These are phyloP conservation scores for Drosophila auraria DNA, from an alignment of 1,140 invertebrate species.

Conservation along the genomic window DNA sequence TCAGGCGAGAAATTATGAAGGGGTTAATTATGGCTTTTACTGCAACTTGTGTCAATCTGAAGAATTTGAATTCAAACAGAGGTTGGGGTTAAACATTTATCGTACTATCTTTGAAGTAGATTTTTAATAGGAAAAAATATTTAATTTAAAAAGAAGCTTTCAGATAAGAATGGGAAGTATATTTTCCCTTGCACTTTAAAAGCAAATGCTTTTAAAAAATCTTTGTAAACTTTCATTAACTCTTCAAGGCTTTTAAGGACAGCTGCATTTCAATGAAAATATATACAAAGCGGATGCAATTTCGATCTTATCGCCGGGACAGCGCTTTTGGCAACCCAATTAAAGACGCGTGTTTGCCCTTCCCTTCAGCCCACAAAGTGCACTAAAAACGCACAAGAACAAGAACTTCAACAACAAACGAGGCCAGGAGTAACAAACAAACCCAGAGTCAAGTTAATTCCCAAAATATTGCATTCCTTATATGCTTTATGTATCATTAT, in stretches of 20 bases:
- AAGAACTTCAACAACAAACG: conserved; percentile 37
- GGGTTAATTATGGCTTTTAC: neutral
- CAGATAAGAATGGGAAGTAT: too few relatives aligned
- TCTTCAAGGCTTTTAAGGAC: conserved; percentile 1
- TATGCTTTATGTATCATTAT: conserved; percentile 53
- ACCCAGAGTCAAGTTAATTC: conserved; percentile 42
- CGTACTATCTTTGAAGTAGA: too few relatives aligned
- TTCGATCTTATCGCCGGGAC: conserved; percentile 43
- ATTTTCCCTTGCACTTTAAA: too few relatives aligned
- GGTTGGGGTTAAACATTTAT: too few relatives aligned
- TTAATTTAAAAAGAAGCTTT: too few relatives aligned
- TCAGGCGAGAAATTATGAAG: neutral
- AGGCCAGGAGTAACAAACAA: conserved; percentile 54
- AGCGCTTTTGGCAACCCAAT: conserved; percentile 58
- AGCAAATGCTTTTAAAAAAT: neutral
- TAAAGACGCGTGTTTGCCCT: conserved; percentile 52
- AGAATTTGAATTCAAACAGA: neutral
- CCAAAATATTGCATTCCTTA: conserved; percentile 64
- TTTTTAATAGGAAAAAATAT: too few relatives aligned
- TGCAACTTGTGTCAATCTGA: neutral
- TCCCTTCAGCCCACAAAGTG: conserved; percentile 5
- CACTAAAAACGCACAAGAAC: conserved; percentile 6
- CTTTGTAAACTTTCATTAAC: neutral
- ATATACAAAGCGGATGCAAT: conserved; percentile 56
- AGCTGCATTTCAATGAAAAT: conserved; percentile 32